Conservation (phyloP, 2,888 invertebrate species). For the Aspidiotus destructor region DNA sequence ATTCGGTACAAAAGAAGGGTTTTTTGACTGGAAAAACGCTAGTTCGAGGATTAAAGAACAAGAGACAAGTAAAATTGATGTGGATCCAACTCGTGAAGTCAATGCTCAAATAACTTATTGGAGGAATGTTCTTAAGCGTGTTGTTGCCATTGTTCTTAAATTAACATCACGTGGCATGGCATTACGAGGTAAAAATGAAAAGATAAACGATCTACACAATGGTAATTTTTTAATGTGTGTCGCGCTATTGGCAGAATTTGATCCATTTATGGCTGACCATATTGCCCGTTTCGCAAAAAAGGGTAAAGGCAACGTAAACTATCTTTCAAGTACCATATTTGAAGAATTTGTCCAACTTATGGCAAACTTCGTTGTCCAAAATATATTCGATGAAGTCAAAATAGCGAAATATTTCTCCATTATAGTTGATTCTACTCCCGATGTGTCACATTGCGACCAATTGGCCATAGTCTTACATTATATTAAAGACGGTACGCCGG, state of each 20-base stretch:
- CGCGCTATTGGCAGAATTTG: slow-evolving; percentile 39
- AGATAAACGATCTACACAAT: slow-evolving; percentile 37
- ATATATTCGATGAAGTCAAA: slow-evolving; percentile 19
- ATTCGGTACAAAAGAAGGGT: slow-evolving; percentile 24
- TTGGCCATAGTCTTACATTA: slow-evolving; percentile 21
- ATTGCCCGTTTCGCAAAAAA: slow-evolving; percentile 10
- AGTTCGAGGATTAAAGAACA: slow-evolving; percentile 4
- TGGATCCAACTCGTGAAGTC: slow-evolving; percentile 2
- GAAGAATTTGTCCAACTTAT: slow-evolving; percentile 18
- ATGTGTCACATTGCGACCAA: slow-evolving; percentile 20
- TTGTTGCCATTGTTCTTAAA: slow-evolving; percentile 37
- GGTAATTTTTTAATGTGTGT: slow-evolving; percentile 39
- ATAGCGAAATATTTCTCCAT: slow-evolving; percentile 25
- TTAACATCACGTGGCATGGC: slow-evolving; percentile 38
- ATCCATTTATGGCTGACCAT: slow-evolving; percentile 37
- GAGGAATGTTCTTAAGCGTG: slow-evolving; percentile 37
- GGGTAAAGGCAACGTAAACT: slow-evolving; percentile 7
- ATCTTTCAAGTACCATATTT: slow-evolving; percentile 18
- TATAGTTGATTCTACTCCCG: slow-evolving; percentile 26
- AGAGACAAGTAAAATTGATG: slow-evolving; percentile 7
- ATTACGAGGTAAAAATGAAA: slow-evolving; percentile 38
- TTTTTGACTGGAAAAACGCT: slow-evolving; percentile 30
- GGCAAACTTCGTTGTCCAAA: slow-evolving; percentile 9
- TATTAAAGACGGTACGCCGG: slow-evolving; percentile 7
- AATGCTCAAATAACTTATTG: slow-evolving; percentile 34